Base-by-base conservation (phyloP, 2,888 invertebrate species). In the Reticulitermes lucifugus region DNA sequence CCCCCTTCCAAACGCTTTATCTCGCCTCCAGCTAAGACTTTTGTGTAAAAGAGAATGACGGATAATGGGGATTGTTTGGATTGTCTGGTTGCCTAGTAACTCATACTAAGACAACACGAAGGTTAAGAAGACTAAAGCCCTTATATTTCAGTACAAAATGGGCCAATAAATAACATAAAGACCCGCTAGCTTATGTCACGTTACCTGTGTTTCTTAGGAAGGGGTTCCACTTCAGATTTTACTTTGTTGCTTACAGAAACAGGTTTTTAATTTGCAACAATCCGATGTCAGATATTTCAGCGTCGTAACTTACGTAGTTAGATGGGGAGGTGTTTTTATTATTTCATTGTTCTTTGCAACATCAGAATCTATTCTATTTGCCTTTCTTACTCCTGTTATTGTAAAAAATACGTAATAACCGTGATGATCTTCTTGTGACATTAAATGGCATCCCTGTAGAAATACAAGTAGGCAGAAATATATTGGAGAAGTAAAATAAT, bases 61-160 rank as follows among this genome's bases (percentile, higher is more conserved):
- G 65, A 12, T 65, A 65, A 65, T 65, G n/a, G n/a, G n/a, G 65
- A 65, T 25, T 25, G 65, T 60, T 65, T 59, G 65, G 25, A 12
- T 81, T 29, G 65, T 43, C 25, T 43, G 35, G 81, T 81, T 81
- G 35, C 65, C 65, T 41, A 55, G 81, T 22, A 60, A 60, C 81
- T 29, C 35, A 41, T 35, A 60, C 60, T 60, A 81, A 81, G 60
- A 60, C 41, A 43, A 60, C 59, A 41, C 65, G 65, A 81, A 59
- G 81, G 29, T 81, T 59, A 81, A 65, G 81, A 29, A 41, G 65
- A 81, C 60, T 65, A 81, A 59, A n/a, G 51, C 59, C 35, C 60
- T 65, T 81, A 81, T 41, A 81, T 60, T 81, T 81, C 55, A 65
- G 59, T 25, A n/a, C 21, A 59, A 81, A 80, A 51, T 6, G 9